phyloP scores from a whole-genome alignment of 2,888 invertebrate species.

The Scaptodrosophila latifasciaeformis region DNA sequence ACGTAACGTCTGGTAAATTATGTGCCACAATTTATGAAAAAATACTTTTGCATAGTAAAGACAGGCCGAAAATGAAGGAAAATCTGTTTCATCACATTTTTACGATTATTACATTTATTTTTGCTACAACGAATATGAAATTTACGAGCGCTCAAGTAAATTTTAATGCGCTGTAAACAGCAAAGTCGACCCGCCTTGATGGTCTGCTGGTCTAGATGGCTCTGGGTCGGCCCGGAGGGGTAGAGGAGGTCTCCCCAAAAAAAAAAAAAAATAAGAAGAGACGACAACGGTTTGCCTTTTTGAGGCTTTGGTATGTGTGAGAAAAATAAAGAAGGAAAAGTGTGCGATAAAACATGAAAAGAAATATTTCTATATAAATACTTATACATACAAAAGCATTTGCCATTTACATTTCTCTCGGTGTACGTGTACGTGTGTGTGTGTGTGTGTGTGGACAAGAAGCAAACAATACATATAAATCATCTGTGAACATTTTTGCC shows the following conservation, averaged over 20 bases:
- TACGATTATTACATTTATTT: conserved; percentile 52
- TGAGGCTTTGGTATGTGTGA: background rate
- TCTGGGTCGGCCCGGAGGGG: background rate
- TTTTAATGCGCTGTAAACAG: conserved; percentile 55
- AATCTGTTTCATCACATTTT: conserved; percentile 45
- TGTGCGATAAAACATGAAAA: conserved; percentile 58
- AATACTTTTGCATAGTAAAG: conserved; percentile 9
- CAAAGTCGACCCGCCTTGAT: conserved; percentile 24
- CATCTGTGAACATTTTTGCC: conserved; percentile 47
- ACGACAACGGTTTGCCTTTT: too few relatives aligned
- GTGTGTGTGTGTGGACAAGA: background rate
- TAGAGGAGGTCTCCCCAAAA: too few relatives aligned
- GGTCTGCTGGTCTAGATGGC: background rate
- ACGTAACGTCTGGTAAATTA: too few relatives aligned
- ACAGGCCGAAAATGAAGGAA: conserved; percentile 6
- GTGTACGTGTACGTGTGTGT: too few relatives aligned
- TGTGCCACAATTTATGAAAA: conserved; percentile 6
- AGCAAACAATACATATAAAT: conserved; percentile 40
- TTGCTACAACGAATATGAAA: conserved; percentile 37
- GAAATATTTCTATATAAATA: conserved; percentile 37
- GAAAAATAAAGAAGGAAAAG: conserved; percentile 45
- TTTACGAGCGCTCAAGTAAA: conserved; percentile 55
- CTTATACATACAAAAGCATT: conserved; percentile 5
- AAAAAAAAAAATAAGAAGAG: too few relatives aligned
- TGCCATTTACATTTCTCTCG: too few relatives aligned